Percentiles rank a stretch among this genome's conserved stretches.
phyloP scores from a whole-genome alignment of 2,888 invertebrate species.

The Acleris holmiana region DNA sequence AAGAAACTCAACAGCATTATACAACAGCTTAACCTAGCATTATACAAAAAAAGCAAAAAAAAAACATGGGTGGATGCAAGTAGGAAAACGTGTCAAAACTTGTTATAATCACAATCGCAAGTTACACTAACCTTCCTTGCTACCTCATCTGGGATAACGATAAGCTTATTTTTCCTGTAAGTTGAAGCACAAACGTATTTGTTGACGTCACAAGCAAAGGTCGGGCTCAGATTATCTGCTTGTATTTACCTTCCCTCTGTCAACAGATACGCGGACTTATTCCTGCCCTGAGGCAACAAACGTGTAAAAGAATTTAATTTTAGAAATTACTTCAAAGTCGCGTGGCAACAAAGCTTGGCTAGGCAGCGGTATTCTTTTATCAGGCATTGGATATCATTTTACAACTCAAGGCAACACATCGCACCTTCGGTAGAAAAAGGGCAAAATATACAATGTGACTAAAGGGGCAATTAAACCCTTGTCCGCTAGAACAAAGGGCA shows the following conservation, averaged over 20 bases:
- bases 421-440: too few species aligned
- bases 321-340: constrained; percentile 4
- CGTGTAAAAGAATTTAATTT: constrained; percentile 20
- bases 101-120: too few species aligned
- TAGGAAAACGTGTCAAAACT: too few species aligned
- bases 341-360: not conserved
- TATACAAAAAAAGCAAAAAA: too few species aligned
- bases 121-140: not conserved
- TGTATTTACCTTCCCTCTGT: constrained; percentile 26
- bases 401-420: too few species aligned
- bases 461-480: too few species aligned
- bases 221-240: constrained; percentile 24
- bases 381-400: not conserved
- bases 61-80: too few species aligned
- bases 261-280: constrained; percentile 19
- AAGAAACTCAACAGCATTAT: too few species aligned
- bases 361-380: not conserved
- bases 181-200: constrained; percentile 16
- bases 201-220: constrained; percentile 26
- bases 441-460: too few species aligned
- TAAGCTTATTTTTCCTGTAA: constrained; percentile 9
- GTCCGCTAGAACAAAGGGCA: too few species aligned
- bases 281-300: constrained; percentile 7
- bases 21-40: too few species aligned
- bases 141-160: not conserved